Percentiles rank a stretch among this genome's conserved stretches.
These are phyloP conservation scores for Scaptomyza tumidula DNA, from an alignment of 2,888 invertebrate genomes.

Conservation along the genomic window DNA sequence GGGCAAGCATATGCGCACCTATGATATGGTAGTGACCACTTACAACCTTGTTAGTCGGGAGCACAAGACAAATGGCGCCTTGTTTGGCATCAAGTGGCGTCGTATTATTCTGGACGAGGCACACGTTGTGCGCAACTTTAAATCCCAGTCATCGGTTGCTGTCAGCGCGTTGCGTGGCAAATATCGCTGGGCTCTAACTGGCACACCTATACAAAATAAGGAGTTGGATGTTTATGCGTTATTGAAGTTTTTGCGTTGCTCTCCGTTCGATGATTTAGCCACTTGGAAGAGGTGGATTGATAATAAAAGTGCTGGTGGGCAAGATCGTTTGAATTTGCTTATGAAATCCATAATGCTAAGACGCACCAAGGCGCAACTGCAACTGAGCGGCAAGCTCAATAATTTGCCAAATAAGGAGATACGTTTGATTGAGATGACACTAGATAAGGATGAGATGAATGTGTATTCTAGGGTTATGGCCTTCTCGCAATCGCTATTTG, in stretches of 20 bases:
- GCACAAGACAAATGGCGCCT: slow-evolving; percentile 86
- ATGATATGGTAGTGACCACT: slow-evolving; percentile 95
- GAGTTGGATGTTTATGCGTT: slow-evolving; percentile 92
- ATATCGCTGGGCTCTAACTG: slow-evolving; percentile 94
- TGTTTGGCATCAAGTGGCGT: slow-evolving; percentile 91
- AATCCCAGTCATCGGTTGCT: slow-evolving; percentile 89
- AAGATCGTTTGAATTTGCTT: slow-evolving; percentile 92
- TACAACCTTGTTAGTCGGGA: slow-evolving; percentile 91
- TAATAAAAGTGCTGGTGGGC: slow-evolving; percentile 91
- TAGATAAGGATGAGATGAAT: slow-evolving; percentile 89
- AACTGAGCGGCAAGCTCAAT: slow-evolving; percentile 87
- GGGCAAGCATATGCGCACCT: slow-evolving; percentile 87
- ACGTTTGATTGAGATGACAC: slow-evolving; percentile 86
- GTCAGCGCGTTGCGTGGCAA: slow-evolving; percentile 86
- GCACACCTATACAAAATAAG: slow-evolving; percentile 98
- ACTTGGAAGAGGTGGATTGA: slow-evolving; percentile 98
- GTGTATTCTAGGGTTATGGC: slow-evolving; percentile 91
- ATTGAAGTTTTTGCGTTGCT: slow-evolving; percentile 92
- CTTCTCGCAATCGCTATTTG: slow-evolving; percentile 90
- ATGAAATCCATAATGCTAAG: slow-evolving; percentile 94
- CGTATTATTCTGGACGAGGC: slow-evolving; percentile 97
- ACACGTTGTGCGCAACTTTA: slow-evolving; percentile 95
- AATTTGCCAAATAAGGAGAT: slow-evolving; percentile 87
- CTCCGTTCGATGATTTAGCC: slow-evolving; percentile 94
- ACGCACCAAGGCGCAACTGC: slow-evolving; percentile 93